Evolutionary conservation across 2,113 vertebrate genomes (phyloP), one percentile per base, ranked within the genome.

Genomic region (Prinia subflava): DNA sequence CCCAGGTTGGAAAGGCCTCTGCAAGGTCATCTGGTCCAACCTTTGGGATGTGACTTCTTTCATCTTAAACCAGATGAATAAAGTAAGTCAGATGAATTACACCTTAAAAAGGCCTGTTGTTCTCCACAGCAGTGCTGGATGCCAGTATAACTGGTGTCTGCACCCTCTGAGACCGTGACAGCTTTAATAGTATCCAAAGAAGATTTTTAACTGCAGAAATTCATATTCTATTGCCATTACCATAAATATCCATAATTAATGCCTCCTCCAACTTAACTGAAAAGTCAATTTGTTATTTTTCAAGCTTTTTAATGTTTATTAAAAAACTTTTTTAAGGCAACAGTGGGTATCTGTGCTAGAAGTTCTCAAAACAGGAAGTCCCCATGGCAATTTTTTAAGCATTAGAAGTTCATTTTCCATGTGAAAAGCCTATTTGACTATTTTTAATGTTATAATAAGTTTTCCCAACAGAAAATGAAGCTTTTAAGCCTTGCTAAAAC

Each of bases 401-500:
- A 88, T 91, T 94, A 90, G 75, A 75, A 69, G 73, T 71, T 87
- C 21, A 83, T 94, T 97, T 95, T 95, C 41, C 33, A 18, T 35
- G 22, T 78, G 78, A 96, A 97, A 92, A 84, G 11, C 11, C 69
- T 90, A 59, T 95, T 77, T 91, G 64, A 83, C 62, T 67, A 86
- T 90, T 89, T 94, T 92, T 93, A 96, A 90, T 95, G 79, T 25
- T 93, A 64, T 94, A 96, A 91, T 96, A 95, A 87, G 55, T 85
- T 89, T 95, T 96, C 94, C 95, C 91, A 87, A 82, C 15, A 94
- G 94, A 95, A 97, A 95, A 87, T 35, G 25, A 93, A 97, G 86
- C 90, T 97, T 96, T 97, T 95, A 96, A 95, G 41, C 22, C 82
- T 77, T 90, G 52, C 55, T 97, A 80, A 97, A 97, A 95, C 35